Base-by-base conservation (phyloP, 2,888 invertebrate species). In the Rotaria macrura region DNA sequence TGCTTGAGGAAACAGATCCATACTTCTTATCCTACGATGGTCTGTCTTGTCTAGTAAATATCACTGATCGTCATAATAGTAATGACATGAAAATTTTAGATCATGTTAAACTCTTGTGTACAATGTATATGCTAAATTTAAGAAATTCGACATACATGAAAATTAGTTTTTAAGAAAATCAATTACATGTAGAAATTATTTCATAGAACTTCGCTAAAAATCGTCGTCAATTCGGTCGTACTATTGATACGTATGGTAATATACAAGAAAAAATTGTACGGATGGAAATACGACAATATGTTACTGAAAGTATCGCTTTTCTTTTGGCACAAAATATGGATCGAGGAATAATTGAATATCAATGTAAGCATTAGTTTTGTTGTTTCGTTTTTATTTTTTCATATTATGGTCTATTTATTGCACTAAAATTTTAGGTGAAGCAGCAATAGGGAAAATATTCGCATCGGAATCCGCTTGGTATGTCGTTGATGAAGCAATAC, bases 241-340 rank as follows among this genome's bases (percentile, higher is more conserved):
- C 93, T 87, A 94, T 97, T 87, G 93, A 94, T 89, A 93, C 94
- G 85, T 96, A 93, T 92, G 95, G 95, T 87, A 92, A 93, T 83
- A 94, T 97, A 85, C 96, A 96, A 89, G 97, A 97, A 91, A 97
- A 97, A 92, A 92, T 98, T 87, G 96, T 96, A 14, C 93, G 95
- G 88, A 98, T 98, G 97, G 93, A 94, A 14, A 93, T 95, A 92
- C 91, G 94, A 87, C 97, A 97, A 89, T 98, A 97, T 91, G 94
- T 95, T 20, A 95, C 96, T 0, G 96, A 97, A 84, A 87, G 85
- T 40, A 72, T 87, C 38, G 84, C 96, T 1, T 99, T 95, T 92
- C 94, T 95, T 93, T 94, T 99, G 87, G 94, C 95, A 86, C 96
- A 95, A 87, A 97, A 96, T 91, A 99, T 99, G 98, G 99, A 99